Conservation (phyloP, 2,797 vertebrate species). For the Cyprinella venusta region DNA sequence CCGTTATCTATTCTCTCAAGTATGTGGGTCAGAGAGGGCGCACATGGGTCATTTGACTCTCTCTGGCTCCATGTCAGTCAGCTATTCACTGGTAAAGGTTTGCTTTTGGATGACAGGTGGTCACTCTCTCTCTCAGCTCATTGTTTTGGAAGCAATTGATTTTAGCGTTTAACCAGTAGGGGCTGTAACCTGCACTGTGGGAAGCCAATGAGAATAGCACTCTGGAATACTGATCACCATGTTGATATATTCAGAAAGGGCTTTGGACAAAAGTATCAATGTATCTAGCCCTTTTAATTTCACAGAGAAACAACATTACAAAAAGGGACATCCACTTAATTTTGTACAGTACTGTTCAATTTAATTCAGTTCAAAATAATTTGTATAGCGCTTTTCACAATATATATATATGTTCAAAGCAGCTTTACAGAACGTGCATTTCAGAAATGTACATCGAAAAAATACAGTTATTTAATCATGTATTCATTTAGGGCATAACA, state of each 20-base stretch:
- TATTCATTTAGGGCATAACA: too few species aligned
- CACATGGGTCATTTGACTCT: conserved; percentile 16
- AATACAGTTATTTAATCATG: too few species aligned
- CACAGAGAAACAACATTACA: background rate
- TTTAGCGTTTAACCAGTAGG: conserved; percentile 42
- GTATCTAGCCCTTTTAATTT: background rate
- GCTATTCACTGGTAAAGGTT: background rate
- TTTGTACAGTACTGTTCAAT: background rate
- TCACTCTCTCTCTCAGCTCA: conserved; percentile 4
- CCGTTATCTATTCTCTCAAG: conserved; percentile 47
- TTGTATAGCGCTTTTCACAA: too few species aligned
- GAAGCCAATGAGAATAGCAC: conserved; percentile 60
- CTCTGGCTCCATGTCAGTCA: conserved; percentile 12
- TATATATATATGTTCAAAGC: too few species aligned
- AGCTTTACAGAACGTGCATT: too few species aligned
- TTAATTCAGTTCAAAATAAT: too few species aligned
- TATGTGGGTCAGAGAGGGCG: conserved; percentile 46
- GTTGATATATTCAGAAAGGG: background rate
- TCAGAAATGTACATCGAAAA: too few species aligned
- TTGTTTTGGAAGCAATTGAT: conserved; percentile 51
- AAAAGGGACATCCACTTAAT: background rate
- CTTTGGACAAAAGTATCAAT: background rate
- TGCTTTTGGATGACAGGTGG: conserved; percentile 9
- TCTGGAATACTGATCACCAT: conserved; percentile 61
- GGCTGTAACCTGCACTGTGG: conserved; percentile 33